Percentiles rank a stretch among this genome's conserved stretches.
phyloP scores from a whole-genome alignment of 2,888 invertebrate species.

The Lepetodrilus schrolli region DNA sequence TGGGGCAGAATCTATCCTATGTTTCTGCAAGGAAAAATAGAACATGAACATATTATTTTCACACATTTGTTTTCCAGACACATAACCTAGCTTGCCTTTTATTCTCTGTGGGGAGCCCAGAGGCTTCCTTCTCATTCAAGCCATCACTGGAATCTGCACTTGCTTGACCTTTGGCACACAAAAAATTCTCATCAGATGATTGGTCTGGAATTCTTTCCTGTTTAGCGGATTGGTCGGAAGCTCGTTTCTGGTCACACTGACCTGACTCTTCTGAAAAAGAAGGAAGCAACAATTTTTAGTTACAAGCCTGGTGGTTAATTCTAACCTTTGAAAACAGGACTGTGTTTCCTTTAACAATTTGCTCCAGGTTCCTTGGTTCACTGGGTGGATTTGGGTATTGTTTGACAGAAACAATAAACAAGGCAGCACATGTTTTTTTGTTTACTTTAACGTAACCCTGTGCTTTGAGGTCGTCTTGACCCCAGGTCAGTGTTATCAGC shows the following conservation, averaged over 20 bases:
- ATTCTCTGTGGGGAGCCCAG: background rate
- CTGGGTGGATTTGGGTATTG: conserved; percentile 8
- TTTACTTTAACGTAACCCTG: conserved; percentile 17
- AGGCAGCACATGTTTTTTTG: background rate
- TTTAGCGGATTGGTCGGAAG: background rate
- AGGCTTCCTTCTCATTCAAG: background rate
- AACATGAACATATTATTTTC: too few relatives aligned
- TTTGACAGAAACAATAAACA: background rate
- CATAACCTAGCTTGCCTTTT: conserved; percentile 9
- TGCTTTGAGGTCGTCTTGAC: conserved; percentile 9
- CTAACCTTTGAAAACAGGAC: background rate
- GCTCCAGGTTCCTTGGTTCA: background rate
- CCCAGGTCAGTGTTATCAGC: background rate
- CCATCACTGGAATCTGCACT: conserved; percentile 14
- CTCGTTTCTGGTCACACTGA: conserved; percentile 7
- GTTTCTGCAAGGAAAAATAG: too few relatives aligned
- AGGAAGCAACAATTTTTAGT: background rate
- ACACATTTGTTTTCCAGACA: too few relatives aligned
- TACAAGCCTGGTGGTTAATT: background rate
- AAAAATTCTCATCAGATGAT: conserved; percentile 17
- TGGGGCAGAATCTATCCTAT: too few relatives aligned
- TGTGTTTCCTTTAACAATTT: background rate
- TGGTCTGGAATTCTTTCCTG: background rate
- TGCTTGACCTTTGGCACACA: conserved; percentile 18
- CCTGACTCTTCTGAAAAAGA: conserved; percentile 12